Evolutionary conservation across 30 jellyfish, hydroid and myxozoan genomes (phyloP).

Genomic region (Turritopsis dohrnii): DNA sequence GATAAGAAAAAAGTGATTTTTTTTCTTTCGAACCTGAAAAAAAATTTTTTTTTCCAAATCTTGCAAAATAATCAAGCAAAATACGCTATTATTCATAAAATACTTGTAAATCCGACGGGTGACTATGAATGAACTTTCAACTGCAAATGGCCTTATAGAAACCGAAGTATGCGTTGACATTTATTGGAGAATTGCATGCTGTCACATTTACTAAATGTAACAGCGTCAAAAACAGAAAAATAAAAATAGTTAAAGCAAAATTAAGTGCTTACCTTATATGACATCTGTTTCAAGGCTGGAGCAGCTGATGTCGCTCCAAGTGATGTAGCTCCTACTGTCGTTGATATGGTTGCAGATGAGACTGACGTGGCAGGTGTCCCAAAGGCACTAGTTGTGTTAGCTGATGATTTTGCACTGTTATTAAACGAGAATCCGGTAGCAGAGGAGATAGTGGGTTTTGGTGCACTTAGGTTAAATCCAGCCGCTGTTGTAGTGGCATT

Average conservation of each 20-base stretch:
- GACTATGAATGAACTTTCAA: no score
- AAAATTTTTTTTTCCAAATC: no score
- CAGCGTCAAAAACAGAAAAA: neutral
- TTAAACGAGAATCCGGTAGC: slow-evolving; percentile 26
- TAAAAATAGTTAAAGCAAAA: slow-evolving; percentile 1
- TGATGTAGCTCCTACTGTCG: no score
- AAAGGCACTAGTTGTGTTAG: slow-evolving; percentile 22
- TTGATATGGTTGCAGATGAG: neutral
- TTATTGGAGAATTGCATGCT: no score
- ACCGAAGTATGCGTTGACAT: no score
- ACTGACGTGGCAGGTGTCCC: slow-evolving; percentile 29
- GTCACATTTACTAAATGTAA: no score
- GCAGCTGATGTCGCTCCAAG: slow-evolving; percentile 18
- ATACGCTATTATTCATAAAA: no score
- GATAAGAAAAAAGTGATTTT: no score
- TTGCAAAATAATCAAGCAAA: no score
- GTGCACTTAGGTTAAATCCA: neutral
- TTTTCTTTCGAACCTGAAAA: no score
- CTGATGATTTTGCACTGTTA: slow-evolving; percentile 12
- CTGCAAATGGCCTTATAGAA: no score
- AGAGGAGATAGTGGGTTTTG: neutral
- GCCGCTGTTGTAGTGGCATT: neutral
- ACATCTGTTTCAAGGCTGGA: slow-evolving; percentile 27
- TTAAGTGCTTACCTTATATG: slow-evolving; percentile 23
- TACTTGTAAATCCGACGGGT: no score